phyloP scores from a whole-genome alignment of 2,113 vertebrate genomes.

The Budorcas taxicolor region DNA sequence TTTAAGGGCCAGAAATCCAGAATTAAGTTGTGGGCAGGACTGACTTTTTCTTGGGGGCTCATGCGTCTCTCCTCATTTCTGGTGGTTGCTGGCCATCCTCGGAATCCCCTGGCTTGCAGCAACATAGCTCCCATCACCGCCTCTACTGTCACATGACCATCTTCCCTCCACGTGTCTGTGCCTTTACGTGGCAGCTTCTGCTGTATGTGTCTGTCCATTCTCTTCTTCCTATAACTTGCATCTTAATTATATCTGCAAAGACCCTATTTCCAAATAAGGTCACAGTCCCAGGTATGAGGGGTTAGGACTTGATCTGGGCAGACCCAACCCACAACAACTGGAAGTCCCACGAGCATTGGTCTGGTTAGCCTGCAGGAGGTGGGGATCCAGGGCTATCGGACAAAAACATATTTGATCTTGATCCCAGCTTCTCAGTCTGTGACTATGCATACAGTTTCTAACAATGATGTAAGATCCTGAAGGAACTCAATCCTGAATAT shows the following conservation, averaged over 20 bases:
- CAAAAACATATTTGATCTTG: not conserved
- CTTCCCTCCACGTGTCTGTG: not conserved
- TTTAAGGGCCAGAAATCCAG: not conserved
- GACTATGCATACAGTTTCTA: fast-evolving
- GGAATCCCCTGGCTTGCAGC: not conserved
- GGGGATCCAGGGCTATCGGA: not conserved
- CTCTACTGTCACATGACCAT: not conserved
- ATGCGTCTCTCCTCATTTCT: not conserved
- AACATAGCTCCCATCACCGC: not conserved
- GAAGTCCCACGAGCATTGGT: not conserved
- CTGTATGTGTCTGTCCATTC: not conserved
- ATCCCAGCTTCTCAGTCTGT: not conserved
- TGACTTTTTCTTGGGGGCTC: not conserved
- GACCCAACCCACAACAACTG: not conserved
- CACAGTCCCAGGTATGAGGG: not conserved
- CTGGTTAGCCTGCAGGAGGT: not conserved
- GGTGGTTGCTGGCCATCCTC: not conserved
- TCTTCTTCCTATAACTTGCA: not conserved
- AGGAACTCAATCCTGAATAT: not conserved
- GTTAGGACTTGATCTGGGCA: not conserved
- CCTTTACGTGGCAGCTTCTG: not conserved
- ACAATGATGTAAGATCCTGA: not conserved
- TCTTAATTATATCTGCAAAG: not conserved
- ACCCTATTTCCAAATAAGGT: not conserved
- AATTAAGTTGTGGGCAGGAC: not conserved